Conservation (phyloP, 1,140 invertebrate species). For the Drosophila parabipectinata region DNA sequence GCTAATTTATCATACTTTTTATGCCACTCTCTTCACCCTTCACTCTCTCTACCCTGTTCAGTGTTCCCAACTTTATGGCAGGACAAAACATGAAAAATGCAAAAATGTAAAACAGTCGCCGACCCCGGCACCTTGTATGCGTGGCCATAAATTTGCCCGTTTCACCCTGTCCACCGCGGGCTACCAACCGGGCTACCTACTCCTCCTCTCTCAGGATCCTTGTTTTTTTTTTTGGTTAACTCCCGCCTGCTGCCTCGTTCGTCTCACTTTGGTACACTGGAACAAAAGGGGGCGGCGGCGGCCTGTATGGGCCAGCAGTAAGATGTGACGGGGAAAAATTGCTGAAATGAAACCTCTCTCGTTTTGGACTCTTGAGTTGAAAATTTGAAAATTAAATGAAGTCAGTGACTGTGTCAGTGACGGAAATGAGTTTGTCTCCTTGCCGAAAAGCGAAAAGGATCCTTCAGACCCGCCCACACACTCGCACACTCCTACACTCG, state of each 20-base stretch:
- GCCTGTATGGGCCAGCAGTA: not conserved
- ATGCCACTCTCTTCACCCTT: slow-evolving; percentile 20
- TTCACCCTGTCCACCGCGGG: slow-evolving; percentile 12
- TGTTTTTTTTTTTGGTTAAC: slow-evolving; percentile 1
- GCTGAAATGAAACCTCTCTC: slow-evolving; percentile 52
- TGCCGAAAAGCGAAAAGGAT: slow-evolving; percentile 8
- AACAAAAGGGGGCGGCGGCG: slow-evolving; percentile 59
- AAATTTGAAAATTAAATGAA: slow-evolving; percentile 78
- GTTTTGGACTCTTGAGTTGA: slow-evolving; percentile 76
- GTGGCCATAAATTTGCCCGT: slow-evolving; percentile 64
- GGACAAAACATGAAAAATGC: slow-evolving; percentile 70
- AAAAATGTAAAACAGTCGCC: slow-evolving; percentile 71
- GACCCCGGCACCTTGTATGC: slow-evolving; percentile 46
- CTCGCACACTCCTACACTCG: not conserved
- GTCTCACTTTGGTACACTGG: slow-evolving; percentile 71
- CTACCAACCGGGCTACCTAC: not conserved
- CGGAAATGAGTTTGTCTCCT: slow-evolving; percentile 75
- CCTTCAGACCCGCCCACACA: not conserved
- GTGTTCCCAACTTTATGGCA: slow-evolving; percentile 55
- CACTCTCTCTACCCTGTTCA: not conserved
- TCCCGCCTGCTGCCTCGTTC: slow-evolving; percentile 26
- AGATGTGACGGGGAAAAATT: slow-evolving; percentile 25
- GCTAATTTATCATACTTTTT: slow-evolving; percentile 75
- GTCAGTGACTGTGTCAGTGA: slow-evolving; percentile 76
- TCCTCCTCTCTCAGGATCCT: not conserved